Evolutionary conservation across 2,113 vertebrate species (phyloP), one percentile per base, ranked within the genome.

Genomic region (Hyperoodon ampullatus): DNA sequence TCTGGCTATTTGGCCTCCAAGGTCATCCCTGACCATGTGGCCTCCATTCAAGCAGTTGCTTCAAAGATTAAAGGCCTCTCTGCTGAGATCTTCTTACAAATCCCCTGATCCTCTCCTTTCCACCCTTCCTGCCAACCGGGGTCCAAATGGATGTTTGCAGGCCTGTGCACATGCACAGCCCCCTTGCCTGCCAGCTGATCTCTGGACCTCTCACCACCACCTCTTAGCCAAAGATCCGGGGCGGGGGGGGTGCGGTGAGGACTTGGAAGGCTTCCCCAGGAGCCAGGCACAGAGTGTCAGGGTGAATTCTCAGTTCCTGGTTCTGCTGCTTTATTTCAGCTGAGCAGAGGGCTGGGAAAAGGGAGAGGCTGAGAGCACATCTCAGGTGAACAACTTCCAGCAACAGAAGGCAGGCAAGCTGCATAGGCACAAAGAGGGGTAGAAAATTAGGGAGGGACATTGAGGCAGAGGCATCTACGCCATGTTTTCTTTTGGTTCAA

Each of bases 41-140:
- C 35, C 83, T 84, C 82, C 50, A 15, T 18, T 53, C 12, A 77
- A 58, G 60, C 89, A 91, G 82, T 88, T 95, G 92, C 66, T 61
- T 68, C 70, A 75, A 78, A 86, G 96, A 95, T 96, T 44, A 93
- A 97, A 94, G 94, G 24, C 78, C 83, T 94, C 68, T 53, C 83
- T 89, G 82, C 63, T 95, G 82, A 70, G 94, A 85, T 96, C 95
- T 92, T 81, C 91, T 97, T 94, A 93, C 90, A 96, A 21, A 95
- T 66, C 71, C 89, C 93, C 82, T 90, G 77, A 71, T 70, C 83
- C 42, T 21, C 53, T 96, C 44, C 90, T 80, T 96, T 81, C 82
- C n/a, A 88, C 30, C 61, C 83, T 83, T 92, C 78, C 74, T 89
- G 95, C 90, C 92, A 98, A 44, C 24, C 55, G 3, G 72, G 39